Conservation (phyloP, 1,140 invertebrate species). For the Drosophila simulans region DNA sequence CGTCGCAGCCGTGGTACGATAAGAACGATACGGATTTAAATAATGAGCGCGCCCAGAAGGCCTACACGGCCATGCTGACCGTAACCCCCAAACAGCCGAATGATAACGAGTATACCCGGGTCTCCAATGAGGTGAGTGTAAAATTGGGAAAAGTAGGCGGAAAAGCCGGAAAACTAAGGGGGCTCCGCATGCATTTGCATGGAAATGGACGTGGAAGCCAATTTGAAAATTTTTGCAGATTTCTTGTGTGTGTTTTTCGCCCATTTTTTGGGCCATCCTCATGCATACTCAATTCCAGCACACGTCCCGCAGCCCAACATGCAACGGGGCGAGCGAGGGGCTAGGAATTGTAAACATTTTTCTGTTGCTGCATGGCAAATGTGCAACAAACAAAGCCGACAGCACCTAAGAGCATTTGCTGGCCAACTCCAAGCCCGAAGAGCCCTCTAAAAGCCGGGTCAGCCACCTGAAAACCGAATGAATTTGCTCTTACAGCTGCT, state of each 20-base stretch:
- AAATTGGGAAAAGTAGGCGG: neutral
- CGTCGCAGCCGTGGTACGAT: slow-evolving; percentile 92
- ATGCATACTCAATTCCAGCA: slow-evolving; percentile 60
- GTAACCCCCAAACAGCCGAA: slow-evolving; percentile 94
- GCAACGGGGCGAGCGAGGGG: neutral
- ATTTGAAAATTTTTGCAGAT: slow-evolving; percentile 32
- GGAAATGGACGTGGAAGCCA: slow-evolving; percentile 49
- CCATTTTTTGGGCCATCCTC: slow-evolving; percentile 23
- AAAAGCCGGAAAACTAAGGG: neutral
- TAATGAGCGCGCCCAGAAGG: slow-evolving; percentile 93
- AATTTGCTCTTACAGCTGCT: slow-evolving; percentile 28
- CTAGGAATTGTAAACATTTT: slow-evolving; percentile 48
- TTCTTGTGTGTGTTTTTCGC: slow-evolving; percentile 25
- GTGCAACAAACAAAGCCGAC: slow-evolving; percentile 30
- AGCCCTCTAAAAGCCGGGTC: slow-evolving; percentile 11
- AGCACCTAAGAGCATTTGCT: slow-evolving; percentile 28
- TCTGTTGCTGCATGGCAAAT: slow-evolving; percentile 36
- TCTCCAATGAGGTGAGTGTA: slow-evolving; percentile 89
- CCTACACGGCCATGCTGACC: slow-evolving; percentile 95
- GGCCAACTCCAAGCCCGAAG: slow-evolving; percentile 24
- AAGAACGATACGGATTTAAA: slow-evolving; percentile 91
- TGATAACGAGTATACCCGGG: slow-evolving; percentile 90
- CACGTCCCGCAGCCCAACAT: slow-evolving; percentile 28
- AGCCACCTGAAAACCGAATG: slow-evolving; percentile 21
- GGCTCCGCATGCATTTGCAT: slow-evolving; percentile 52